Base-by-base conservation (phyloP, 2,888 invertebrate genomes). In the Aquatica leii region DNA sequence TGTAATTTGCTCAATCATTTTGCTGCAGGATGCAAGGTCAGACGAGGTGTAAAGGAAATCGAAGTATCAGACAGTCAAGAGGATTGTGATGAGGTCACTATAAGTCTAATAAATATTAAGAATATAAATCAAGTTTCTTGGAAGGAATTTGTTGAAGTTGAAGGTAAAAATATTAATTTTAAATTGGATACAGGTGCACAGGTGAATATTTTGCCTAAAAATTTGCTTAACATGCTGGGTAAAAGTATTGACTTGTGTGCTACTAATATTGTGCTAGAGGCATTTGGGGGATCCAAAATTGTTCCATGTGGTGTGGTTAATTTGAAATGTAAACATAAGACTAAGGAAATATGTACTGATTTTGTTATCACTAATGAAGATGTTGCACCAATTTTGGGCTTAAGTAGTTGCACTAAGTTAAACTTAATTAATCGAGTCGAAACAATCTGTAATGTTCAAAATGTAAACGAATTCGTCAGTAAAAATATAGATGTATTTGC, bases 101-200 rank as follows among this genome's bases (percentile, higher is more conserved):
- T n/a, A n/a, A n/a, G n/a, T n/a, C n/a, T n/a, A n/a, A n/a, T n/a
- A n/a, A n/a, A n/a, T n/a, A n/a, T n/a, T n/a, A n/a, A n/a, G n/a
- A n/a, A n/a, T n/a, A n/a, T n/a, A n/a, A n/a, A n/a, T n/a, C n/a
- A n/a, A n/a, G 8, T 51, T 9, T 4, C 34, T 9, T 35, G 37
- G 51, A 35, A 51, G 15, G 35, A 35, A 35, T 34, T 11, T 48
- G 17, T 1, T n/a, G n/a, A 48, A 48, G 9, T 50, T 20, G 37
- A 51, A 43, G 50, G 34, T 40, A 57, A 35, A 6, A 18, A 15
- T 50, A 17, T 59, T n/a, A 24, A 24, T 53, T 62, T 66, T 21
- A 65, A 62, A 52, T 35, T 65, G 17, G 65, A 65, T 43, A 55
- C 54, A 14, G 58, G 58, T 49, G 62, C 62, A 9, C 49, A 62